Evolutionary conservation across 2,797 vertebrate genomes (phyloP), one percentile per base, ranked within the genome.

Genomic region (Chiloscyllium punctatum): DNA sequence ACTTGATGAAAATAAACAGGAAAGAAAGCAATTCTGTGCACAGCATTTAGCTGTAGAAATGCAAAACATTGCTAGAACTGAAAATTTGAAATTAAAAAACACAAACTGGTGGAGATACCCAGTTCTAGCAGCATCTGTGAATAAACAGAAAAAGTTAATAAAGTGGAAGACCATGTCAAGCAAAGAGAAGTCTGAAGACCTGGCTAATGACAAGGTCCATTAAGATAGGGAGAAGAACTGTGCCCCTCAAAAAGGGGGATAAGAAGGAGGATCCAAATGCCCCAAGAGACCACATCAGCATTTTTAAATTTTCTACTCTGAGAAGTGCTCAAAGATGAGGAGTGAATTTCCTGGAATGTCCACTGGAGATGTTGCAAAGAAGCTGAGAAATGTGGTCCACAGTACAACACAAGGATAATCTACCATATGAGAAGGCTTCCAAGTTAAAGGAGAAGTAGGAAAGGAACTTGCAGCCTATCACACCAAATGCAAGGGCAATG

Each of bases 301-400:
- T 99, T 99, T 97, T 99, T 99, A 1, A 48, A 98, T 99, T 21
- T 99, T 99, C 97, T 99, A 99, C 96, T 98, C 98, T 0, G 99
- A 99, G 51, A 98, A 99, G 97, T 99, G 99, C n/a, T 98, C 98
- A 0, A 98, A 98, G 96, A 98, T 99, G 82, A 99, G 99, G 97
- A 97, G 96, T 0, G 99, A 99, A 0, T 96, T 98, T 95, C 99
- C 99, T 0, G 99, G 99, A 7, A 98, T 99, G 96, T 98, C 98
- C 88, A 99, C 99, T 57, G 99, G 99, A 0, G 99, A 99, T 95
- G 98, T 98, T 0, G 99, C 99, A 16, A 99, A 99, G 96, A 99
- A 99, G 96, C 96, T 99, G 18, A 0, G 98, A 99, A 96, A 96
- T 99, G 98, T 99, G 99, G 99, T 97, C 98, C 0, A 98, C 98